Conservation (phyloP, 2,888 invertebrate species). For the Cosmia pyralina region DNA sequence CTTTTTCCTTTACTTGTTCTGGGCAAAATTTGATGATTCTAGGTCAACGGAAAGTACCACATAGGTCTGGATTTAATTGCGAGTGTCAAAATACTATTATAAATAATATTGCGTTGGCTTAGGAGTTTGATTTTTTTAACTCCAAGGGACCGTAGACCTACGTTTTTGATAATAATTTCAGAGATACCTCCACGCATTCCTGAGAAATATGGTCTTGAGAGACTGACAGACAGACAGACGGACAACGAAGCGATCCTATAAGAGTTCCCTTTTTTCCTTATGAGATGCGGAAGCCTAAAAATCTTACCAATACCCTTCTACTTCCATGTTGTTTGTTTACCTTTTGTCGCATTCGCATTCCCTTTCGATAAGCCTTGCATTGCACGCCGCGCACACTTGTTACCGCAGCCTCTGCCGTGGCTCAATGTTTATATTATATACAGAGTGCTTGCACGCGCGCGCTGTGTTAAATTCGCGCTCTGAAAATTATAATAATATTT, state of each 20-base stretch:
- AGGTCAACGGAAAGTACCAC: neutral
- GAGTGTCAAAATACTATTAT: no score
- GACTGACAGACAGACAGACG: neutral
- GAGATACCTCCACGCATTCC: neutral
- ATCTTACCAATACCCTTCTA: neutral
- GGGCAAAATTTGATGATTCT: neutral
- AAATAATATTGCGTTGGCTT: neutral
- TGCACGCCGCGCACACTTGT: constrained; percentile 33
- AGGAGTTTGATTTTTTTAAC: neutral
- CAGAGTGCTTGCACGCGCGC: constrained; percentile 63
- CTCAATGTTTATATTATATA: constrained; percentile 66
- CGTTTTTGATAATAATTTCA: neutral
- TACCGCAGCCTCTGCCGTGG: constrained; percentile 40
- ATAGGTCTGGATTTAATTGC: no score
- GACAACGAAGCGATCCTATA: neutral
- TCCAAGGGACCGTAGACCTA: neutral
- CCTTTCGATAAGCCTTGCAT: constrained; percentile 63
- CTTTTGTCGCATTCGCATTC: constrained; percentile 31
- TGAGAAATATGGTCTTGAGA: neutral
- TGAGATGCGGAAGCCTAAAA: neutral
- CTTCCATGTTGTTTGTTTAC: constrained; percentile 15
- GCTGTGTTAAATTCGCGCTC: constrained; percentile 50
- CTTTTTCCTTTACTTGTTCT: neutral
- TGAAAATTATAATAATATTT: constrained; percentile 19
- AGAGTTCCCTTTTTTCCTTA: no score